These are phyloP conservation scores for Craniophora ligustri DNA, from an alignment of 2,888 invertebrate genomes.

Conservation along the genomic window DNA sequence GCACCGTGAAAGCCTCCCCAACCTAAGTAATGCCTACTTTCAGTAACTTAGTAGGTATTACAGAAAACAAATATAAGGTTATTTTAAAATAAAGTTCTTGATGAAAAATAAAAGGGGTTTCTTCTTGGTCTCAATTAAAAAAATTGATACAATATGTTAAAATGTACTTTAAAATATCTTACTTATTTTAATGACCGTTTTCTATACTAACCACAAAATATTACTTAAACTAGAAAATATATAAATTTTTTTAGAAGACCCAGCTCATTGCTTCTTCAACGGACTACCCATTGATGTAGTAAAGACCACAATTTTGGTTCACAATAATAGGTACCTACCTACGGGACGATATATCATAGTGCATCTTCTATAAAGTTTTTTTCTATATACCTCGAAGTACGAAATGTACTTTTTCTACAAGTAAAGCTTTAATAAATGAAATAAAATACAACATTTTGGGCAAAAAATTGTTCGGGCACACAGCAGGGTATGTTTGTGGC, in stretches of 20 bases:
- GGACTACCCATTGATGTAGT: conserved; percentile 48
- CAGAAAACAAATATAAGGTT: conserved; percentile 1
- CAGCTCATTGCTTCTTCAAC: too few relatives aligned
- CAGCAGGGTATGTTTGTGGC: conserved; percentile 87
- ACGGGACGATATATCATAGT: conserved; percentile 81
- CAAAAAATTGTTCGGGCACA: conserved; percentile 82
- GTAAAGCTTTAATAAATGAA: conserved; percentile 79
- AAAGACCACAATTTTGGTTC: conserved; percentile 70
- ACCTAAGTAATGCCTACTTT: conserved; percentile 70
- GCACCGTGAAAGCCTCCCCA: conserved; percentile 71
- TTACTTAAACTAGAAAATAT: too few relatives aligned
- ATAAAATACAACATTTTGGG: conserved; percentile 83
- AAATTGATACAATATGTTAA: too few relatives aligned
- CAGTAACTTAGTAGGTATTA: conserved; percentile 53
- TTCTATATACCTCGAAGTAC: conserved; percentile 43
- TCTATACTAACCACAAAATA: too few relatives aligned
- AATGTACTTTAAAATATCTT: too few relatives aligned
- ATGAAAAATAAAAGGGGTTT: background rate
- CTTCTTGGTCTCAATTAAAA: background rate
- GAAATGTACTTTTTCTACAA: conserved; percentile 72
- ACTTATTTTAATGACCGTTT: too few relatives aligned
- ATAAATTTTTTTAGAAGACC: too few relatives aligned
- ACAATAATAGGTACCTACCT: conserved; percentile 74
- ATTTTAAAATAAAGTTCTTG: background rate
- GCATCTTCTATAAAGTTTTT: conserved; percentile 82